Base-by-base conservation (phyloP, 2,113 vertebrate genomes). In the Ciconia boyciana region DNA sequence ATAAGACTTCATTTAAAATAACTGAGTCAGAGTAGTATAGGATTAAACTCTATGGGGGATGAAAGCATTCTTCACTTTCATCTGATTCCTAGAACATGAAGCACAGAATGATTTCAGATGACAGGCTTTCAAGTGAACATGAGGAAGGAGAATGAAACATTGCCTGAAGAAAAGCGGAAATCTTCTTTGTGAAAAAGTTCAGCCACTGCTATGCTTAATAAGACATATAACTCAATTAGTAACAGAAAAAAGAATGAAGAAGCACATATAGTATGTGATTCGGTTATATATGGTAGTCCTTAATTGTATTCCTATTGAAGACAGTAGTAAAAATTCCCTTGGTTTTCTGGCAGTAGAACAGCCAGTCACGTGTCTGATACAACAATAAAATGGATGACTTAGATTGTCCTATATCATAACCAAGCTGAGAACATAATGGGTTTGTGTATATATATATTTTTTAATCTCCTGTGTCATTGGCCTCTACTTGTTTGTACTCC, bases 81-180 rank as follows among this genome's bases (percentile, higher is more conserved):
- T 96, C 91, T 94, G 92, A 87, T 94, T 91, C 77, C 87, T 92
- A 95, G 81, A 95, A 97, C 87, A 87, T 96, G 87, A 94, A 96
- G 89, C 92, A 94, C 24, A 88, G 80, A 96, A 85, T 68, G 24
- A 96, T 94, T 97, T 96, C 77, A 96, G 79, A 95, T 89, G 93
- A 94, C 93, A 95, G 68, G 43, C 89, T 97, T 97, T 93, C 87
- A 97, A 96, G 86, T 81, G 82, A 96, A 95, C 70, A 92, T 81
- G 44, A 96, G 92, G 96, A 87, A 83, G 71, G 54, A 94, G 83
- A 96, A 82, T 78, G 72, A 94, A 95, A 93, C 57, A 87, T 46
- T 75, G 87, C 93, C 85, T 76, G 69, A 95, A 96, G 94, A 95
- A 96, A 95, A 88, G 32, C 29, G 90, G 87, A 87, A 91, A 91